phyloP scores from a whole-genome alignment of 92 coral and sea anemone genomes.

The Phenganax subtilis region DNA sequence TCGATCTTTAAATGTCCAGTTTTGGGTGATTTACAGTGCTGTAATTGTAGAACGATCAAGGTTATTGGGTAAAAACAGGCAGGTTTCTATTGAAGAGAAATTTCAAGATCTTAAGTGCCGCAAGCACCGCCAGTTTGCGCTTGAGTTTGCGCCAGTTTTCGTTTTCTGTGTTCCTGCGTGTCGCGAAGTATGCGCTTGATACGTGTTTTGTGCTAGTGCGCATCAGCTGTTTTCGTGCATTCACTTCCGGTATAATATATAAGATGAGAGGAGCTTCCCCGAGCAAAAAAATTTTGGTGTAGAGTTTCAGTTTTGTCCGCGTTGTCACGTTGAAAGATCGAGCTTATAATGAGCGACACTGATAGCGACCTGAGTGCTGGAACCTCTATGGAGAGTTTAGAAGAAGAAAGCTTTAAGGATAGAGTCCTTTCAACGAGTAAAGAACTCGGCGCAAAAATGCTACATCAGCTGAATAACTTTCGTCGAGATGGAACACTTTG shows the following conservation, averaged over 20 bases:
- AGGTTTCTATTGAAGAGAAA: background rate
- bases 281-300: constrained; percentile 20
- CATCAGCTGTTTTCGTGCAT: constrained; percentile 29
- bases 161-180: constrained; percentile 8
- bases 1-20: too few relatives aligned
- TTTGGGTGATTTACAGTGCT: too few relatives aligned
- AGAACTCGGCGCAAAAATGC: constrained; percentile 22
- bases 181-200: constrained; percentile 7
- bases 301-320: background rate
- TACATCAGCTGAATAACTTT: constrained; percentile 61
- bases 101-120: background rate
- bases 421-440: background rate
- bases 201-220: constrained; percentile 24
- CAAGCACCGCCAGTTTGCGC: background rate
- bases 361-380: background rate
- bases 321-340: background rate
- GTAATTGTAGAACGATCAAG: too few relatives aligned
- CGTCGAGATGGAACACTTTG: constrained; percentile 71
- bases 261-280: constrained; percentile 25
- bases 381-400: constrained; percentile 28
- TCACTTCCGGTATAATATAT: constrained; percentile 5
- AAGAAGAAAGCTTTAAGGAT: constrained; percentile 2
- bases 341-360: background rate
- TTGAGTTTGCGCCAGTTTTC: too few relatives aligned
- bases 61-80: background rate